Base-by-base conservation (phyloP, 2,888 invertebrate genomes). In the Chymomyza procnemis region DNA sequence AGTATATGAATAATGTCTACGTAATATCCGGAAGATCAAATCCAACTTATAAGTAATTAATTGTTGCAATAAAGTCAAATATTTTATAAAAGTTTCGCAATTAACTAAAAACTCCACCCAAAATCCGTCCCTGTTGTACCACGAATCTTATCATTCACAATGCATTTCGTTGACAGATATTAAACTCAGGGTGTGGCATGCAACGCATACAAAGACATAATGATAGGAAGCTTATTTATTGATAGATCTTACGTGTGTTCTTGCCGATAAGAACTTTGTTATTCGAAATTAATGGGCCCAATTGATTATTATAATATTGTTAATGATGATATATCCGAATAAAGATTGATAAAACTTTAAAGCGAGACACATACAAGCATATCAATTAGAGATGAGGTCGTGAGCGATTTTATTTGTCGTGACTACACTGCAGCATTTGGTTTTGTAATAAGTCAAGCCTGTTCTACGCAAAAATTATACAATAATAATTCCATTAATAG, bases 271-370 rank as follows among this genome's bases (percentile, higher is more conserved):
- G 14, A 22, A 56, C 16, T 57, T 34, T 30, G 34, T 57, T 57
- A n/a, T 8, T 14, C 16, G 8, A 3, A 14, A 26, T 55, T 55
- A 4, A 22, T 55, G 3, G 22, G 12, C 34, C 34, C 34, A 41
- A 41, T 41, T 57, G 56, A 47, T 34, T 34, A 55, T 54, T 54
- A 57, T 63, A 61, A 55, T 63, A 61, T 50, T 50, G 75, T 73
- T 70, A 69, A 78, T 79, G 79, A 84, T 81, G 79, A 84, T 81
- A 46, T 69, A 50, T 8, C 47, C 48, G 60, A 46, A 64, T 56
- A 55, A 26, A 56, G 67, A 48, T 64, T 50, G 66, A 22, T 71
- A 68, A n/a, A 62, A 58, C 46, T 52, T 16, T 59, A 55, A 70
- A 73, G 64, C 75, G 59, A 62, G 5, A 60, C 22, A 5, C 21